Percentiles rank a stretch among this genome's conserved stretches.
Evolutionary conservation across 1,140 invertebrate species (phyloP).

Genomic region (Chelonus insularis): DNA sequence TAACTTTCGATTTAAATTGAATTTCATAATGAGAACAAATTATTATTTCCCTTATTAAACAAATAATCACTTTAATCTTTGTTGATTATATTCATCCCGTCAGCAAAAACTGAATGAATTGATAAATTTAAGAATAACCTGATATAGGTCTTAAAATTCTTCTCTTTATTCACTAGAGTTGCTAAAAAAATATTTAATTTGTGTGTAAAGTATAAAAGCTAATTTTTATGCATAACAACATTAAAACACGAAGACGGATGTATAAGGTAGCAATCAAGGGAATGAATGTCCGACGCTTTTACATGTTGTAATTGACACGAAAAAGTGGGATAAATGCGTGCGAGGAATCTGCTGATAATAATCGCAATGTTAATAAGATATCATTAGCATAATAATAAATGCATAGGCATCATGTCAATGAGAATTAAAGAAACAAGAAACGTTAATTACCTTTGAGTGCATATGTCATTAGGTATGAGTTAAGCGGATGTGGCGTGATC

Average conservation of each 20-base stretch:
- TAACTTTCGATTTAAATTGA: too few species aligned
- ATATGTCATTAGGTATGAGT: slow-evolving; percentile 1
- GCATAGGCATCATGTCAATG: slow-evolving; percentile 9
- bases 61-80: too few species aligned
- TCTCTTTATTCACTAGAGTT: too few species aligned
- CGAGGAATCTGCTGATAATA: slow-evolving; percentile 6
- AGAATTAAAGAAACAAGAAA: slow-evolving; percentile 15
- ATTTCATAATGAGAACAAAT: too few species aligned
- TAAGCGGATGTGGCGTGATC: slow-evolving; percentile 13
- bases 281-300: slow-evolving; percentile 16
- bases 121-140: too few species aligned
- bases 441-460: neutral
- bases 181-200: too few species aligned
- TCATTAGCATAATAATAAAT: slow-evolving; percentile 18
- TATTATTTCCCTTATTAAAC: too few species aligned
- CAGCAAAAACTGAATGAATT: too few species aligned
- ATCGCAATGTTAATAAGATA: slow-evolving; percentile 11
- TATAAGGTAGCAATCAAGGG: slow-evolving; percentile 8
- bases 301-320: slow-evolving; percentile 19
- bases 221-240: slow-evolving; percentile 8
- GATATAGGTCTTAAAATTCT: too few species aligned
- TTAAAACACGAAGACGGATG: slow-evolving; percentile 3
- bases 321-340: slow-evolving; percentile 15
- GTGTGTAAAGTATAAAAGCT: neutral
- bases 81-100: too few species aligned